Conservation (phyloP, 2,113 vertebrate species). For the Anhinga anhinga region DNA sequence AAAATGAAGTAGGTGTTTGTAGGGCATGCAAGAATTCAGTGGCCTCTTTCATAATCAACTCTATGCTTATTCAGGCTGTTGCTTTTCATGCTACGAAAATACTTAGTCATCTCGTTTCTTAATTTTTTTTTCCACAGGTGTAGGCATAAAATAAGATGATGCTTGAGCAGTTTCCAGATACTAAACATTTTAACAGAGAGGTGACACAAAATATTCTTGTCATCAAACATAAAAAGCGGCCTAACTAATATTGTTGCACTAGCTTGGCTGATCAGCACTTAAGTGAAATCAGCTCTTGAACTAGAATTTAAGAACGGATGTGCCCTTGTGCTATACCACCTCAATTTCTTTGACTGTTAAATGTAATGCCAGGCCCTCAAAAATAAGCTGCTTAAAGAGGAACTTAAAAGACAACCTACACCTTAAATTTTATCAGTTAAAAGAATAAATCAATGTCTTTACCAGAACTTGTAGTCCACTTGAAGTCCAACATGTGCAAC, state of each 20-base stretch:
- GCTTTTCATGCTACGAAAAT: neutral
- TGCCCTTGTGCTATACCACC: neutral
- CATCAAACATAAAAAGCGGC: neutral
- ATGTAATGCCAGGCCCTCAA: neutral
- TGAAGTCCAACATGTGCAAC: neutral
- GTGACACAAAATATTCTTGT: neutral
- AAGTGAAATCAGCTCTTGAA: neutral
- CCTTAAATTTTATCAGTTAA: neutral
- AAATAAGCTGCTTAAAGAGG: neutral
- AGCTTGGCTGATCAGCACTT: neutral
- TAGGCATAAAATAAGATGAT: neutral
- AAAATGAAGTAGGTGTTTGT: neutral
- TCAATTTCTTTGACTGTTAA: neutral
- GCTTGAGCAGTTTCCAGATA: neutral
- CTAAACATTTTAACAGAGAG: neutral
- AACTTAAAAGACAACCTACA: neutral
- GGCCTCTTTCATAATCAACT: neutral
- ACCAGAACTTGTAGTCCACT: neutral
- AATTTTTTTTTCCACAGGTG: neutral
- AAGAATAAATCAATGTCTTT: neutral
- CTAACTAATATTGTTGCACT: neutral
- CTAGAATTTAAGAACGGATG: neutral
- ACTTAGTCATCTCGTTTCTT: neutral
- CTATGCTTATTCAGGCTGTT: neutral
- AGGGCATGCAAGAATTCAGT: neutral